Evolutionary conservation across 2,888 invertebrate genomes (phyloP).

Genomic region (Bugula neritina): DNA sequence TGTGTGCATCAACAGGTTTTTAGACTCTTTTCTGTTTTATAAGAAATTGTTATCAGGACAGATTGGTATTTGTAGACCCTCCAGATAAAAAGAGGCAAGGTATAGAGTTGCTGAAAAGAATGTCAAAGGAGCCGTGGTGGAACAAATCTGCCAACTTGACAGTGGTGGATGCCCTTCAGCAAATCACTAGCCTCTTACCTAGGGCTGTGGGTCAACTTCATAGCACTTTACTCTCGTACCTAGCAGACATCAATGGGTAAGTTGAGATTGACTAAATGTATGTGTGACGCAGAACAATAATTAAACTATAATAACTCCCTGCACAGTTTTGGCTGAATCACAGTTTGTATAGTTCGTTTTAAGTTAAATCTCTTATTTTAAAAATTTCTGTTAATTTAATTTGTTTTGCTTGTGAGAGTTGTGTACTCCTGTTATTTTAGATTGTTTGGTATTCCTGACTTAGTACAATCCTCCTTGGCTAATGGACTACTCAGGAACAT

Average conservation of each 20-base stretch:
- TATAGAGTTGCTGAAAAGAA: constrained; percentile 13
- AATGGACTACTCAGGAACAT: constrained; percentile 10
- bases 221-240: neutral
- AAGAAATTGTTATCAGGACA: neutral
- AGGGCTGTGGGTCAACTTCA: neutral
- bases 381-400: neutral
- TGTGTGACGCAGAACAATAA: too few relatives aligned
- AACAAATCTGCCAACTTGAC: neutral
- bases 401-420: neutral
- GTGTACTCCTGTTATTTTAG: too few relatives aligned
- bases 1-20: too few relatives aligned
- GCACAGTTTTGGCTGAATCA: too few relatives aligned
- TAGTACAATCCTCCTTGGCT: neutral
- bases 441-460: neutral
- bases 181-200: constrained; percentile 6
- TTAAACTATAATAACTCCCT: too few relatives aligned
- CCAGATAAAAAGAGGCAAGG: neutral
- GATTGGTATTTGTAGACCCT: neutral
- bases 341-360: too few relatives aligned
- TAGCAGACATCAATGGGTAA: neutral
- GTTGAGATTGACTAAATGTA: neutral
- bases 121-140: constrained; percentile 20
- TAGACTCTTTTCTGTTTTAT: too few relatives aligned
- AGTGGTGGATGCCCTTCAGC: neutral
- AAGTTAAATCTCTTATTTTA: neutral